Percentiles rank a stretch among this genome's conserved stretches.
Conservation (phyloP, 2,888 invertebrate species). For the Leucania comma region DNA sequence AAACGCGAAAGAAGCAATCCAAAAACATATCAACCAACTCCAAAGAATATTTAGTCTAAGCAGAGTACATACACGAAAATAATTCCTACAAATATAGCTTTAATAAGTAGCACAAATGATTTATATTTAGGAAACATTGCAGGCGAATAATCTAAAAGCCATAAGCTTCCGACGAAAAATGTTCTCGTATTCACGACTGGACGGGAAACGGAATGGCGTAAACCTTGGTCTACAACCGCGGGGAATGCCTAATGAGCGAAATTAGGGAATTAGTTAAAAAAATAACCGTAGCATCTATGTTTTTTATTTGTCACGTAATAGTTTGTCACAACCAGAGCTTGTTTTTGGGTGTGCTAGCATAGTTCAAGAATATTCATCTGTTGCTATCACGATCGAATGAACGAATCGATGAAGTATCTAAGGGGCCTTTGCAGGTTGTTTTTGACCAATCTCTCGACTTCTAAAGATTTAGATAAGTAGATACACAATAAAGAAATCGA, state of each 20-base stretch:
- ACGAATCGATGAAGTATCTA: too few species aligned
- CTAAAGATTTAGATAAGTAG: too few species aligned
- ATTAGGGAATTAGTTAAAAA: conserved; percentile 1
- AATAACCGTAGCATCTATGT: too few species aligned
- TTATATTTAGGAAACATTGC: conserved; percentile 73
- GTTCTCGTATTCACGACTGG: conserved; percentile 78
- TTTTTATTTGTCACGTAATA: too few species aligned
- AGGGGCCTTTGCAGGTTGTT: too few species aligned
- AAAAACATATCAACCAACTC: conserved; percentile 7
- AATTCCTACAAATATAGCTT: conserved; percentile 59
- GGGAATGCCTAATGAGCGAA: conserved; percentile 39
- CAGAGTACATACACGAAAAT: conserved; percentile 51
- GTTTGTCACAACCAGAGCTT: too few species aligned
- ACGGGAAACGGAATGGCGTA: conserved; percentile 64
- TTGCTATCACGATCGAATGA: too few species aligned
- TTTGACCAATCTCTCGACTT: too few species aligned
- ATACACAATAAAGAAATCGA: too few species aligned
- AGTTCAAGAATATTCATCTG: too few species aligned
- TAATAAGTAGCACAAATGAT: conserved; percentile 64
- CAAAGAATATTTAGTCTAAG: conserved; percentile 41
- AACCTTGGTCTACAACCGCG: conserved; percentile 66
- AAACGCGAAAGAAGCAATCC: too few species aligned
- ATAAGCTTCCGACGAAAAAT: conserved; percentile 87
- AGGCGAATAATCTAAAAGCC: conserved; percentile 85
- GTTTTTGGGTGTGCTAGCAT: too few species aligned